phyloP scores from a whole-genome alignment of 2,797 vertebrate species.

The Lepilemur septentrionalis region DNA sequence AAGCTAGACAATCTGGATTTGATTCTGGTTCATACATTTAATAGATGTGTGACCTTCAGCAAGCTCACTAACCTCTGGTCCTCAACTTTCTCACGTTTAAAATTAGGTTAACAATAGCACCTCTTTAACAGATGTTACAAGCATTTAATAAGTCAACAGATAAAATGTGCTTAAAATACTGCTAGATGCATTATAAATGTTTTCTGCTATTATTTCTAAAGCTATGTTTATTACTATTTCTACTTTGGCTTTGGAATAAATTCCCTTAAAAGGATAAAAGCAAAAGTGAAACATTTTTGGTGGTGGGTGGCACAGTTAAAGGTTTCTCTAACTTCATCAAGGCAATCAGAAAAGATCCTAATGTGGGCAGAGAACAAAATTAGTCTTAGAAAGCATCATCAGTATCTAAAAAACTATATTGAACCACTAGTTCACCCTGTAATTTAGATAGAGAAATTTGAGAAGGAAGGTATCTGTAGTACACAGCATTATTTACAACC shows the following conservation, averaged over 20 bases:
- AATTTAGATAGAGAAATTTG: constrained; percentile 13
- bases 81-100: not conserved
- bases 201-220: not conserved
- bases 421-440: not conserved
- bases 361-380: constrained; percentile 14
- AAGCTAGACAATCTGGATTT: not conserved
- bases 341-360: not conserved
- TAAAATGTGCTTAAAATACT: not conserved
- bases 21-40: not conserved
- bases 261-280: not conserved
- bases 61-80: not conserved
- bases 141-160: not conserved
- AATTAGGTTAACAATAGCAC: not conserved
- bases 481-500: not conserved
- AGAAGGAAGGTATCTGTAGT: not conserved
- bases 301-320: not conserved
- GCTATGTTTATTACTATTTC: not conserved
- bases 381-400: not conserved
- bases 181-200: not conserved
- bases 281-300: not conserved
- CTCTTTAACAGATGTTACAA: not conserved
- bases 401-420: constrained; percentile 1
- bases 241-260: not conserved
- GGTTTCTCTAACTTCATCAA: not conserved
- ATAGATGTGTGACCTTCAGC: not conserved